A percentile compares a stretch with the other conserved stretches of the same genome.
Evolutionary conservation across 2,888 invertebrate genomes (phyloP).

Genomic region (Leucoptera coffeella): DNA sequence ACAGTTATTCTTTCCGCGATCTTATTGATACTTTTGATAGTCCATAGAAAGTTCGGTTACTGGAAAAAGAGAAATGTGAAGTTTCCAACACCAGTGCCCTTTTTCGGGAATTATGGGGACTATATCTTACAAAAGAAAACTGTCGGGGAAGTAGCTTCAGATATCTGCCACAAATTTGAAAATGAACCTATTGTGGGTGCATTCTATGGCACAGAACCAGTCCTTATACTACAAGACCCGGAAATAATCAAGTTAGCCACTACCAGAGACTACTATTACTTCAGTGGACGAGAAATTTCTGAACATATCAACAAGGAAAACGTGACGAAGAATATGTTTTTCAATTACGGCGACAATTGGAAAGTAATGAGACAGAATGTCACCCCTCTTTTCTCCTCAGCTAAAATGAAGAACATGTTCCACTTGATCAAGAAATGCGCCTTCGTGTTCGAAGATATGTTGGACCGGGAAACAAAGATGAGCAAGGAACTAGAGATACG

Average conservation of each 20-base stretch:
- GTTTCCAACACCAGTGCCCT: conserved; percentile 12
- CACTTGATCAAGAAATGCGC: conserved; percentile 10
- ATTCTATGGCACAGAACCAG: too few relatives aligned
- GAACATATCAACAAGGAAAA: conserved; percentile 6
- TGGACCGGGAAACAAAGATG: conserved; percentile 2
- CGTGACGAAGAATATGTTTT: conserved; percentile 6
- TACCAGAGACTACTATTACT: conserved; percentile 10
- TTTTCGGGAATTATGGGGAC: conserved; percentile 21
- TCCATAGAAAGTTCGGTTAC: too few relatives aligned
- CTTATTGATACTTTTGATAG: too few relatives aligned
- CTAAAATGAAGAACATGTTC: too few relatives aligned
- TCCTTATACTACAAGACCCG: conserved; percentile 9
- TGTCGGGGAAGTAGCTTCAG: conserved; percentile 8
- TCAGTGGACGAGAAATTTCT: conserved; percentile 9
- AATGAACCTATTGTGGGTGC: conserved; percentile 9
- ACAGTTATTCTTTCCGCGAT: too few relatives aligned
- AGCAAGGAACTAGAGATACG: conserved; percentile 4
- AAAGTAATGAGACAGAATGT: conserved; percentile 9
- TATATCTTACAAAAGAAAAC: conserved; percentile 10
- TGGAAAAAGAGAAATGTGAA: too few relatives aligned
- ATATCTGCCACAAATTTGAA: conserved; percentile 8
- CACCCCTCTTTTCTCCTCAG: conserved; percentile 9
- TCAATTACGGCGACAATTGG: conserved; percentile 8
- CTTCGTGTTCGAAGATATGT: conserved; percentile 6
- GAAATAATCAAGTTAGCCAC: conserved; percentile 8